Evolutionary conservation across 2,113 vertebrate species (phyloP).

Genomic region (Lynx canadensis): DNA sequence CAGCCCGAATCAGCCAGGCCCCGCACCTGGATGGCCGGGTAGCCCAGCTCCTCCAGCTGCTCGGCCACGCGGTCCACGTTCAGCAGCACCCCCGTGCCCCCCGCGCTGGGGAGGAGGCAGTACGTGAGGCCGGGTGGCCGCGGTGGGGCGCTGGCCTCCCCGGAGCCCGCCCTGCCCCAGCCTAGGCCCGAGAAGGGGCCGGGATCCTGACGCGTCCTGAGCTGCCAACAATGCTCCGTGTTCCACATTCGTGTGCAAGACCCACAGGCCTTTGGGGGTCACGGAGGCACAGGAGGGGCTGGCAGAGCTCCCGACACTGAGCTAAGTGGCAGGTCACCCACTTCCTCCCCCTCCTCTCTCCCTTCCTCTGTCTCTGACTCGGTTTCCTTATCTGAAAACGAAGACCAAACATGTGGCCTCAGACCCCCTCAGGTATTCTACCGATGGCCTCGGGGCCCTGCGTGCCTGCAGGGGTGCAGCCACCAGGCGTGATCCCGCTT

Average conservation of each 20-base stretch:
- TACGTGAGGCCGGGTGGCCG: not conserved
- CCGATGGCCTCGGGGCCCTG: not conserved
- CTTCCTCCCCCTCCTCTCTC: not conserved
- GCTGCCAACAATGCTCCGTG: rapidly evolving
- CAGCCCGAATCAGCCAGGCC: conserved; percentile 97
- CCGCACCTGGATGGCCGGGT: conserved; percentile 93
- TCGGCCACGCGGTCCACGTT: conserved; percentile 96
- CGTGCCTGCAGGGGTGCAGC: no score
- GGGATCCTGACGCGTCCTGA: not conserved
- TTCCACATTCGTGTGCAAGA: rapidly evolving
- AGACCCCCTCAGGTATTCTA: not conserved
- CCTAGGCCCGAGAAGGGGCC: rapidly evolving
- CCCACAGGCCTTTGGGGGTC: no score
- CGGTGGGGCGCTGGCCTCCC: no score
- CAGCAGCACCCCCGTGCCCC: conserved; percentile 96
- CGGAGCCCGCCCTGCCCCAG: not conserved
- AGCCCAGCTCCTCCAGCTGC: conserved; percentile 92
- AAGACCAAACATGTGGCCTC: not conserved
- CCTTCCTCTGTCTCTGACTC: not conserved
- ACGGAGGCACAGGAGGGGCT: not conserved
- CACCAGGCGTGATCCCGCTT: no score
- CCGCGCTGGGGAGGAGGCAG: conserved; percentile 89
- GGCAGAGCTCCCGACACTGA: not conserved
- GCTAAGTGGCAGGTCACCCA: not conserved
- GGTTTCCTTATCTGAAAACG: not conserved